Conservation (phyloP, 92 coral and sea anemone species). For the Anthopleura xanthogrammica region DNA sequence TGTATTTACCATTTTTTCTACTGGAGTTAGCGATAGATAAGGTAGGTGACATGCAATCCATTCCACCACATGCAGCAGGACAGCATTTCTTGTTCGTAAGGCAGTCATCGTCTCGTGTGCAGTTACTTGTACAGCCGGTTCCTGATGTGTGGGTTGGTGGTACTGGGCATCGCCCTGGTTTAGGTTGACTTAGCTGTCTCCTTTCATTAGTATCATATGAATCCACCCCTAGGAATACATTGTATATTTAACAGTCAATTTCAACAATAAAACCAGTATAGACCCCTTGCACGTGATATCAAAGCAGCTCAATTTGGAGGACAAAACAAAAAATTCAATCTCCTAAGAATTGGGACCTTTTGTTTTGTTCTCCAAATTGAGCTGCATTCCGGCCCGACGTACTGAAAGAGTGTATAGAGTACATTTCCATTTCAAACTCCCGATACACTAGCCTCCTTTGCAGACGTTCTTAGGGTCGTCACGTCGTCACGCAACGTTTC, state of each 20-base stretch:
- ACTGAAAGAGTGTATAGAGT: too few species aligned
- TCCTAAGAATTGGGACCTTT: too few species aligned
- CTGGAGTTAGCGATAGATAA: not conserved
- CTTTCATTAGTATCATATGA: not conserved
- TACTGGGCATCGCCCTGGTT: constrained; percentile 21
- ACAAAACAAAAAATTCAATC: too few species aligned
- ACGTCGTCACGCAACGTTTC: too few species aligned
- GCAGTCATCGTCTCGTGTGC: constrained; percentile 19
- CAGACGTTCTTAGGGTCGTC: too few species aligned
- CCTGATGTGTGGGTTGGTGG: not conserved
- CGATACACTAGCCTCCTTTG: too few species aligned
- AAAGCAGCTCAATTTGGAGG: too few species aligned
- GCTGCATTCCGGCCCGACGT: too few species aligned
- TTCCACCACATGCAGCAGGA: constrained; percentile 13
- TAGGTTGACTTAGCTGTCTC: not conserved
- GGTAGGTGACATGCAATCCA: constrained; percentile 8
- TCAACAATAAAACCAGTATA: too few species aligned
- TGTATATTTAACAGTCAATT: not conserved
- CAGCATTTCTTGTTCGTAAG: constrained; percentile 13
- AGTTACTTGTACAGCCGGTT: not conserved
- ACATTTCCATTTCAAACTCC: too few species aligned
- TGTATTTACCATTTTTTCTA: constrained; percentile 2
- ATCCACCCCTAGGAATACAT: not conserved
- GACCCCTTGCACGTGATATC: too few species aligned
- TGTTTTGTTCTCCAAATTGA: too few species aligned